Evolutionary conservation across 2,113 vertebrate genomes (phyloP).

Genomic region (Plectropomus leopardus): DNA sequence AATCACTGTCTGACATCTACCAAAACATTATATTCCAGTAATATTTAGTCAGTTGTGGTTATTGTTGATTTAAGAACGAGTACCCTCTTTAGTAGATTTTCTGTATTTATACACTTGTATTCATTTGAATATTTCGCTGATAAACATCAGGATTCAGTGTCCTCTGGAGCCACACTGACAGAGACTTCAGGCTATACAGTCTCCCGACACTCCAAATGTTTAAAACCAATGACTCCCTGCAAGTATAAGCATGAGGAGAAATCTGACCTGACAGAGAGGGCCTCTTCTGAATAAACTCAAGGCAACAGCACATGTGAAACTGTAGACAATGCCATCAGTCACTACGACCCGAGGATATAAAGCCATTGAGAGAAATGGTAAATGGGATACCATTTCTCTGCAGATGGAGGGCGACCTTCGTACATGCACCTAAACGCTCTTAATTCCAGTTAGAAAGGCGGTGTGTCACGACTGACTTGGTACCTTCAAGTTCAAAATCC

Average conservation of each 20-base stretch:
- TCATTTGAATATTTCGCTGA: background rate
- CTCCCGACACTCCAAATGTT: background rate
- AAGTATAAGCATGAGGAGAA: conserved; percentile 36
- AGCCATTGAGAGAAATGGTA: background rate
- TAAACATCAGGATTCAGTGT: background rate
- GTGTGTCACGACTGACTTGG: too few relatives aligned
- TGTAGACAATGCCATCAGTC: background rate
- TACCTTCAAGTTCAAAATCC: background rate
- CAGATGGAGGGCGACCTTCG: background rate
- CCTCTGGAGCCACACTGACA: background rate
- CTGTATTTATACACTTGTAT: background rate
- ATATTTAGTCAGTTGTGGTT: background rate
- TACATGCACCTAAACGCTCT: background rate
- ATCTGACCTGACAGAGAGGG: background rate
- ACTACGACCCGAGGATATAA: background rate
- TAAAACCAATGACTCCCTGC: conserved; percentile 4
- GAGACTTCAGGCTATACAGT: conserved; percentile 1
- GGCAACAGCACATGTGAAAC: background rate
- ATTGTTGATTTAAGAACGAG: background rate
- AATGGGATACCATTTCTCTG: too few relatives aligned
- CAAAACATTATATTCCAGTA: too few relatives aligned
- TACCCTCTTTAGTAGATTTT: too few relatives aligned
- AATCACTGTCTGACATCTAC: too few relatives aligned
- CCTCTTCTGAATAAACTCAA: background rate
- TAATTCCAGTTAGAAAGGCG: too few relatives aligned